Evolutionary conservation across 2,113 vertebrate species (phyloP).

Genomic region (Pangasianodon gigas): DNA sequence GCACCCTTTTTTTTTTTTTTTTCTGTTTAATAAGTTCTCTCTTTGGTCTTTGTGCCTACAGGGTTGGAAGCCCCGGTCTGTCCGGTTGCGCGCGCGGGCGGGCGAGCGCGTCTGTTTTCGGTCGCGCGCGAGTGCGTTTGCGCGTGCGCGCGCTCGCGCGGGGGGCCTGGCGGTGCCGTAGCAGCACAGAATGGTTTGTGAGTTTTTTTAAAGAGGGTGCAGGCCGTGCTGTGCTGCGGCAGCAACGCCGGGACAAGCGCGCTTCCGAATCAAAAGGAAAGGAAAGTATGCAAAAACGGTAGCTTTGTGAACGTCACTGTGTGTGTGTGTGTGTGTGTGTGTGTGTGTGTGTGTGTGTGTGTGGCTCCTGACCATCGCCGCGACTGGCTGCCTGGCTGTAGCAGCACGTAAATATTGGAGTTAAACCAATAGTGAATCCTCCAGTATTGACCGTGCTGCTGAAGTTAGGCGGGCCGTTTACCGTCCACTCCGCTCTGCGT

Average conservation of each 20-base stretch:
- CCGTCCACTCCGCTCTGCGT: conserved; percentile 34
- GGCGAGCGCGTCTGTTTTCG: conserved; percentile 28
- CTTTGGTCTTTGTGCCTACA: conserved; percentile 25
- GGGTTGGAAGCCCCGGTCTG: not conserved
- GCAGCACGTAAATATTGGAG: conserved; percentile 96
- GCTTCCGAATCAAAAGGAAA: conserved; percentile 10
- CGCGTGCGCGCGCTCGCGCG: not conserved
- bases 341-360: not conserved
- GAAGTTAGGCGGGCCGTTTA: conserved; percentile 80
- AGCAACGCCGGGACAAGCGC: conserved; percentile 82
- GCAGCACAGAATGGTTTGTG: conserved; percentile 97
- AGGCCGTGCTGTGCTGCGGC: conserved; percentile 92
- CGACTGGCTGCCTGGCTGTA: conserved; percentile 83
- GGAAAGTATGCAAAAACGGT: conserved; percentile 38
- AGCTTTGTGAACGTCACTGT: conserved; percentile 1
- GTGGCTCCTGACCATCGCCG: conserved; percentile 37
- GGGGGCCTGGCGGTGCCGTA: conserved; percentile 82
- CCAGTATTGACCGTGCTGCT: conserved; percentile 96
- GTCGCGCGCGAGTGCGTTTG: conserved; percentile 52
- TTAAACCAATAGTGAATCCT: conserved; percentile 83
- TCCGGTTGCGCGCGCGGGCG: not conserved
- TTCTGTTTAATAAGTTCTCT: not conserved
- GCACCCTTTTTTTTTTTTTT: not conserved
- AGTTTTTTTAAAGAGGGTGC: conserved; percentile 81
- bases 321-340: not conserved